Percentiles rank a stretch among this genome's conserved stretches.
Conservation (phyloP, 2,113 vertebrate species). For the Macroglossus sobrinus region DNA sequence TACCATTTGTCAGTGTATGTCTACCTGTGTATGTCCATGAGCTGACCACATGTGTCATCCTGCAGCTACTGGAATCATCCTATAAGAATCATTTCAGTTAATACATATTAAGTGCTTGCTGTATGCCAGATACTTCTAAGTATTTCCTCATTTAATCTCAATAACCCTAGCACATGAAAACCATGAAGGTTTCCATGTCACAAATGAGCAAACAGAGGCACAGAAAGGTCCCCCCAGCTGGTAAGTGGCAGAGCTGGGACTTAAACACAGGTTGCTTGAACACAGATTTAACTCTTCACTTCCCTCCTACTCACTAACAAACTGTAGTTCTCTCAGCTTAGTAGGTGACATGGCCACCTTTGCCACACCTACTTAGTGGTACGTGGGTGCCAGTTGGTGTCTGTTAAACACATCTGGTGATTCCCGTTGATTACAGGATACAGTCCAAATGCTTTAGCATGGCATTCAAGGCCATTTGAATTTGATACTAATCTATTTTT, state of each 20-base stretch:
- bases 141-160: background rate
- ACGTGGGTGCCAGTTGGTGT: background rate
- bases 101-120: no score
- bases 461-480: background rate
- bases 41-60: background rate
- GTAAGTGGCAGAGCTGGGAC: background rate
- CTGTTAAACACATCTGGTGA: background rate
- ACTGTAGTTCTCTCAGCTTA: background rate
- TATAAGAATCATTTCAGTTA: background rate
- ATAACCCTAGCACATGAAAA: background rate
- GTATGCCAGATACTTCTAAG: no score
- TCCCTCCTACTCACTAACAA: background rate
- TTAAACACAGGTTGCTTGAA: background rate
- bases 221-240: no score
- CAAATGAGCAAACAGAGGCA: background rate
- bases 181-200: background rate
- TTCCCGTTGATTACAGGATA: background rate
- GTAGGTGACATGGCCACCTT: background rate
- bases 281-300: background rate
- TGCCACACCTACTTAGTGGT: rapidly evolving
- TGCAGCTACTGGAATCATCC: background rate
- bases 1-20: background rate
- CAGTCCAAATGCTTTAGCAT: background rate
- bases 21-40: rapidly evolving
- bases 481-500: background rate